Evolutionary conservation across 2,888 invertebrate species (phyloP), one percentile per base, ranked within the genome.

Genomic region (Hirudinaria manillensis): DNA sequence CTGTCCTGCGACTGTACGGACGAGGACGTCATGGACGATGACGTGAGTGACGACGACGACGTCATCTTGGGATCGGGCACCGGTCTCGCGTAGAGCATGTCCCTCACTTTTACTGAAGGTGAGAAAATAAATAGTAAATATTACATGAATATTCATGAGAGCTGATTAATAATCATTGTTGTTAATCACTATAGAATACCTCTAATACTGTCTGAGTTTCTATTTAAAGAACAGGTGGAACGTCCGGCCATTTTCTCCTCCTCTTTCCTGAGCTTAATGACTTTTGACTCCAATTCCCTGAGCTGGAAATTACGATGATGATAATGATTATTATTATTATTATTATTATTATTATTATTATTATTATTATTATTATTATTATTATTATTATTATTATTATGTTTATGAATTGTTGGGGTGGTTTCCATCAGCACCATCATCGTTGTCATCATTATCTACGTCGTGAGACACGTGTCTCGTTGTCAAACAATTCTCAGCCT

Each of bases 41-140:
- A 61, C 13, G 61, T 29, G 21, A 61, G 61, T n/a, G 61, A 61
- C 61, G 61, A 27, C 61, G 29, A 27, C 10, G 61, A 61, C 61
- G 61, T 61, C 61, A 29, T 24, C 19, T 61, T 61, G 10, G 24
- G 61, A n/a, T 61, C 61, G 19, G 24, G 10, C 24, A 29, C 24
- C 1, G 61, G 61, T 61, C 29, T 61, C 1, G 29, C 10, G 61
- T 61, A 61, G 61, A 61, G 61, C 1, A n/a, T n/a, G 19, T 61
- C 61, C 10, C 61, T 24, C 24, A 61, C 61, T 61, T 16, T 29
- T 27, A 21, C 61, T 61, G 61, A 21, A 16, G 19, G n/a, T 56
- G 27, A 27, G 6, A 56, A 7, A 61, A 61, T 27, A 61, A 29
- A 10, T 24, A 4, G 21, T 27, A 61, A 7, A 27, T 19, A 27